A percentile compares a stretch with the other conserved stretches of the same genome.
phyloP scores from a whole-genome alignment of 64 coral and sea anemone genomes.

The Porites lutea region DNA sequence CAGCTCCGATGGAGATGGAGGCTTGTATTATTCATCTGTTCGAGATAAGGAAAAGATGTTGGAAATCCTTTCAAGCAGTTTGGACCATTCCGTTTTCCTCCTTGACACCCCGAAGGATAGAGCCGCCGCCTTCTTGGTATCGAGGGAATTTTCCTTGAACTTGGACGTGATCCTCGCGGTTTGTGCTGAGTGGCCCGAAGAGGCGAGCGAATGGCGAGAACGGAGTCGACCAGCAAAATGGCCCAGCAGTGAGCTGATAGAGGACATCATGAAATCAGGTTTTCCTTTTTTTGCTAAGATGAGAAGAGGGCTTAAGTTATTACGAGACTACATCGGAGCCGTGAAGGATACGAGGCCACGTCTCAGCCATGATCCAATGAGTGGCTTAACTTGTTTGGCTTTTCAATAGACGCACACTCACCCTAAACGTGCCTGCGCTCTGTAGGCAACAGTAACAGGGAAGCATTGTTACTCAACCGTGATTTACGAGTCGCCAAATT shows the following conservation, averaged over 20 bases:
- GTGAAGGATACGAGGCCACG: no score
- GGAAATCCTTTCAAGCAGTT: background rate
- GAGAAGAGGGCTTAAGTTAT: no score
- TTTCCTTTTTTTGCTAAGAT: background rate
- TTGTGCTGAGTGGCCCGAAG: slow-evolving; percentile 1
- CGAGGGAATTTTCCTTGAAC: background rate
- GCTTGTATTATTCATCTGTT: background rate
- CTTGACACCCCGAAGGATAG: background rate
- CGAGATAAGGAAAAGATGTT: background rate
- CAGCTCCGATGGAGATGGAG: background rate
- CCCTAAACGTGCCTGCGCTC: no score
- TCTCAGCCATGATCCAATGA: no score
- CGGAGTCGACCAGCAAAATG: background rate
- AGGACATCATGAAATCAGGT: slow-evolving; percentile 4
- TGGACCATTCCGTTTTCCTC: background rate
- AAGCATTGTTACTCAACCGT: no score
- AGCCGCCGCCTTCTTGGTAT: background rate
- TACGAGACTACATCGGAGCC: no score
- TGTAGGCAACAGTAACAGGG: no score
- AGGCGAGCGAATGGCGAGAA: background rate
- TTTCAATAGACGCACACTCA: no score
- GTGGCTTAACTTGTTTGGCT: no score
- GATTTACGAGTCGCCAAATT: no score
- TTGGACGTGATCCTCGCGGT: background rate
- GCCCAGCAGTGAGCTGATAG: slow-evolving; percentile 12